These are phyloP conservation scores for Podarcis cretensis DNA, from an alignment of 2,113 vertebrate genomes.

Conservation along the genomic window DNA sequence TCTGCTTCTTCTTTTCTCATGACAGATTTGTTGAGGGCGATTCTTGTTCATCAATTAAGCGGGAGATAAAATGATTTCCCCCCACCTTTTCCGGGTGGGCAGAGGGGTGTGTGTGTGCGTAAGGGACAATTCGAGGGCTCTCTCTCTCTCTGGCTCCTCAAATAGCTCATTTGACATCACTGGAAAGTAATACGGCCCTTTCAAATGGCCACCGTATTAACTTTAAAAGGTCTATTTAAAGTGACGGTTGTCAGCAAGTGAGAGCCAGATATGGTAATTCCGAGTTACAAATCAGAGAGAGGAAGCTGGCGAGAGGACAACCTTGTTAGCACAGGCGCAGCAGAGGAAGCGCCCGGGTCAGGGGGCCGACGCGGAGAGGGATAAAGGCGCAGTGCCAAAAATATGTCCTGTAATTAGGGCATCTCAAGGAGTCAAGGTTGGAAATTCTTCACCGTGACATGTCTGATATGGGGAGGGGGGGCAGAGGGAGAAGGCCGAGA, in stretches of 20 bases:
- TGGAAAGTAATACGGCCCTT: conserved; percentile 72
- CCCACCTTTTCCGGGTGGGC: conserved; percentile 52
- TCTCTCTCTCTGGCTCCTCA: conserved; percentile 46
- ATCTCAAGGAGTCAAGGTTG: conserved; percentile 76
- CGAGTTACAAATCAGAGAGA: conserved; percentile 75
- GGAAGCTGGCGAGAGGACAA: conserved; percentile 70
- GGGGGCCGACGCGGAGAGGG: conserved; percentile 64
- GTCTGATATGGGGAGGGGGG: conserved; percentile 62
- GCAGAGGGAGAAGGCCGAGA: conserved; percentile 63
- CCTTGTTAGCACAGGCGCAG: conserved; percentile 73
- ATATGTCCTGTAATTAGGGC: conserved; percentile 78
- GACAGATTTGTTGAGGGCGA: conserved; percentile 66
- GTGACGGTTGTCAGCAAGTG: conserved; percentile 76
- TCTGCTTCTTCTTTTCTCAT: conserved; percentile 38
- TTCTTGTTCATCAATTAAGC: conserved; percentile 62
- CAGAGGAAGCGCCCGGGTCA: conserved; percentile 73
- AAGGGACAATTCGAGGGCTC: background rate
- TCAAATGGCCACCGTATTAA: conserved; percentile 73
- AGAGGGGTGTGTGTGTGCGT: conserved; percentile 11
- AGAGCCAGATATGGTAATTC: conserved; percentile 77
- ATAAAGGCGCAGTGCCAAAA: conserved; percentile 76
- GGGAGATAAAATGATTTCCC: conserved; percentile 62
- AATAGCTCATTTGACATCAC: conserved; percentile 75
- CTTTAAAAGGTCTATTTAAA: conserved; percentile 78
- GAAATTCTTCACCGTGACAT: conserved; percentile 76